These are phyloP conservation scores for Acrocyrtus sp. DNA, from an alignment of 2,888 invertebrate genomes.

Conservation along the genomic window DNA sequence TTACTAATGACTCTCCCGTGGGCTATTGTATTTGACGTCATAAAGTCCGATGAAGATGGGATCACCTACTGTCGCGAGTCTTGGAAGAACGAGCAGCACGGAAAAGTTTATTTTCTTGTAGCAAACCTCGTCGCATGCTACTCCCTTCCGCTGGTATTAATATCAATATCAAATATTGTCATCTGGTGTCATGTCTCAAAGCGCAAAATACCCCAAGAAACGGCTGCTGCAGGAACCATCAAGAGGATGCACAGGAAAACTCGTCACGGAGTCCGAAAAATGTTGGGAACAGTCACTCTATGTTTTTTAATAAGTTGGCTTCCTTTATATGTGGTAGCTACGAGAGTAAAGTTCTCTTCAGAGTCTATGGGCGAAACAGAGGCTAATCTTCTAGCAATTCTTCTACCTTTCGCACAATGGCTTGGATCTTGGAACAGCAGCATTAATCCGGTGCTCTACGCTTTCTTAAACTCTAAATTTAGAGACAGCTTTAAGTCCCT, in stretches of 20 bases:
- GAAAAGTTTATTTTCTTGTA: slow-evolving; percentile 85
- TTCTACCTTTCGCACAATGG: slow-evolving; percentile 91
- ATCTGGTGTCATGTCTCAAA: slow-evolving; percentile 93
- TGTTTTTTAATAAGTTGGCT: slow-evolving; percentile 93
- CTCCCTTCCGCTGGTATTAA: slow-evolving; percentile 88
- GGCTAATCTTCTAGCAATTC: slow-evolving; percentile 77
- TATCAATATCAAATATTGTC: slow-evolving; percentile 89
- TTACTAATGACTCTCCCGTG: slow-evolving; percentile 66
- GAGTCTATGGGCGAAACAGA: slow-evolving; percentile 76
- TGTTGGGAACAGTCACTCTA: slow-evolving; percentile 91
- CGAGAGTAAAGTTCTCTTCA: slow-evolving; percentile 81
- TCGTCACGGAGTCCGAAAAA: slow-evolving; percentile 93
- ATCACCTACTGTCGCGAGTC: slow-evolving; percentile 81
- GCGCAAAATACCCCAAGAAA: slow-evolving; percentile 80
- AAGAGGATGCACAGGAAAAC: slow-evolving; percentile 84
- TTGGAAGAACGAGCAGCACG: slow-evolving; percentile 86
- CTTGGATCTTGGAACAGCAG: slow-evolving; percentile 92
- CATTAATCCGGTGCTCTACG: slow-evolving; percentile 94
- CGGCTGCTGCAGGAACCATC: slow-evolving; percentile 65
- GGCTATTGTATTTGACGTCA: slow-evolving; percentile 65
- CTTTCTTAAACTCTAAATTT: slow-evolving; percentile 95
- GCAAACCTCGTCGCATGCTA: slow-evolving; percentile 91
- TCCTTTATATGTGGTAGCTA: slow-evolving; percentile 88
- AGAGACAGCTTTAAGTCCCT: slow-evolving; percentile 77
- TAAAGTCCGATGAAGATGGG: slow-evolving; percentile 30